Percentiles rank a stretch among this genome's conserved stretches.
Conservation (phyloP, 1,140 invertebrate genomes). For the Hyphantria cunea region DNA sequence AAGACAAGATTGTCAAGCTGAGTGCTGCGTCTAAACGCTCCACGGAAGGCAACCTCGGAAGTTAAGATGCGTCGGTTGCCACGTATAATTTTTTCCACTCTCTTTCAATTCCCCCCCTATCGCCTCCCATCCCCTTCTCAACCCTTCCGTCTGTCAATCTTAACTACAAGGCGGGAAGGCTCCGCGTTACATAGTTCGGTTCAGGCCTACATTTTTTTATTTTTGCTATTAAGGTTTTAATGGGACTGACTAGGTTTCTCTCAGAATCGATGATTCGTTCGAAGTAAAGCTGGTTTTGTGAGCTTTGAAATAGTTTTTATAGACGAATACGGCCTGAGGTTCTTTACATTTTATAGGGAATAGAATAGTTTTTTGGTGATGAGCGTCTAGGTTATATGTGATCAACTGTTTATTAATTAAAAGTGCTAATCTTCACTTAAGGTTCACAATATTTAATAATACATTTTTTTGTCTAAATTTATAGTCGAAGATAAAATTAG, state of each 20-base stretch:
- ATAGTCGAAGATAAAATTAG: no score
- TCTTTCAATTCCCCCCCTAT: conserved; percentile 73
- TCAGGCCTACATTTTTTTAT: conserved; percentile 69
- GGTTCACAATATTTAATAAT: no score
- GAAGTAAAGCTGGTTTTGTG: conserved; percentile 21
- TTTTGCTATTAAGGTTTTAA: conserved; percentile 60
- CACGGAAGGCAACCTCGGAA: conserved; percentile 65
- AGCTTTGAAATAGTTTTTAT: conserved; percentile 39
- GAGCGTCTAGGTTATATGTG: no score
- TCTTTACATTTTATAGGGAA: no score
- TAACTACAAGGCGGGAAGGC: conserved; percentile 73
- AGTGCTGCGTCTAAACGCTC: conserved; percentile 45
- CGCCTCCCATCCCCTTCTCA: conserved; percentile 55
- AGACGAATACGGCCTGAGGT: conserved; percentile 12
- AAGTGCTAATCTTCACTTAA: no score
- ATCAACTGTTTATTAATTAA: no score
- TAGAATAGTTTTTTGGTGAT: no score
- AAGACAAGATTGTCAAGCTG: conserved; percentile 39
- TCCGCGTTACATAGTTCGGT: conserved; percentile 65
- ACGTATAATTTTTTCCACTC: conserved; percentile 80
- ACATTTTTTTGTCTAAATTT: no score
- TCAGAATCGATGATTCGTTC: conserved; percentile 62
- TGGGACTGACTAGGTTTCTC: conserved; percentile 62
- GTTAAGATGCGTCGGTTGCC: conserved; percentile 78
- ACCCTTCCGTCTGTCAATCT: conserved; percentile 80